Conservation (phyloP, 2,797 vertebrate species). For the Valencia hispanica region DNA sequence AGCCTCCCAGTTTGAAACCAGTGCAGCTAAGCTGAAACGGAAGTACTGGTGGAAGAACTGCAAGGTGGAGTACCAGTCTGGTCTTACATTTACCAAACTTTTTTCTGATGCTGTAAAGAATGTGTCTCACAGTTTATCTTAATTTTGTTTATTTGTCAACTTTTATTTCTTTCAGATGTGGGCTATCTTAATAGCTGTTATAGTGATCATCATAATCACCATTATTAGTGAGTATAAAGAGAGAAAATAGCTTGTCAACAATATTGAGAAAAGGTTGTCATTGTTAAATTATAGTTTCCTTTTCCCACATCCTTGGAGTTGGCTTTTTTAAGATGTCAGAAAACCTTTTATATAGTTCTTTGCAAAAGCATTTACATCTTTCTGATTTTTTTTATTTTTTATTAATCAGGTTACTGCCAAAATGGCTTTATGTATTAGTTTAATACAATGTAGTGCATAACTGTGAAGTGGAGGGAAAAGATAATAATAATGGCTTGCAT, state of each 20-base stretch:
- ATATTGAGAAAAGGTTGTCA: neutral
- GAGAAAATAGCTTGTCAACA: neutral
- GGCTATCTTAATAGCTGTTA: slow-evolving; percentile 80
- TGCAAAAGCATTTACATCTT: neutral
- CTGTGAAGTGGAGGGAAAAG: neutral
- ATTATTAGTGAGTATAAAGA: slow-evolving; percentile 75
- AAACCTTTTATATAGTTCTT: neutral
- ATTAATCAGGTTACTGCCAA: neutral
- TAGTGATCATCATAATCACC: slow-evolving; percentile 77
- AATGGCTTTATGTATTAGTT: neutral
- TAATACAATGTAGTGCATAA: neutral
- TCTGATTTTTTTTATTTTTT: neutral
- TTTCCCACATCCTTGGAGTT: neutral
- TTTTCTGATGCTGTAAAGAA: neutral
- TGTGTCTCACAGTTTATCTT: neutral
- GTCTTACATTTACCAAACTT: neutral
- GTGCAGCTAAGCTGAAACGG: slow-evolving; percentile 90
- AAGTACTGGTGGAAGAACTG: slow-evolving; percentile 95
- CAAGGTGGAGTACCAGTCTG: slow-evolving; percentile 65
- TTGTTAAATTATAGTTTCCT: neutral
- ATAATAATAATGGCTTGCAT: too few relatives aligned
- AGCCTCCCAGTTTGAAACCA: slow-evolving; percentile 92
- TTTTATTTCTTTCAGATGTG: slow-evolving; percentile 70
- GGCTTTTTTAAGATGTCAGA: neutral
- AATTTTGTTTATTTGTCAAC: slow-evolving; percentile 6